phyloP scores from a whole-genome alignment of 1,140 invertebrate species.

The Piezodorus guildinii region DNA sequence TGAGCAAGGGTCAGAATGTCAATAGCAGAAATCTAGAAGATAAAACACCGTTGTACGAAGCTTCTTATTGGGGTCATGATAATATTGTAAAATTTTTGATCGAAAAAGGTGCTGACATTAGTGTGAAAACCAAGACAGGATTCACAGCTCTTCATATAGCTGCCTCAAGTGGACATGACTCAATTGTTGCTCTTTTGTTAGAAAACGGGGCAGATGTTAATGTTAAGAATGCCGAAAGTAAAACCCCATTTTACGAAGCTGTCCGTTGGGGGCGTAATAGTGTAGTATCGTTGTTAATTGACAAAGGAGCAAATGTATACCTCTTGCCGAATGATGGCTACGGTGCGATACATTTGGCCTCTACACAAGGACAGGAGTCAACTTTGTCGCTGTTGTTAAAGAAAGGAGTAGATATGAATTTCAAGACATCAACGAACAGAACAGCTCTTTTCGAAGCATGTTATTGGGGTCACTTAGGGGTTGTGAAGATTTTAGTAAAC shows the following conservation, averaged over 20 bases:
- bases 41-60: too few relatives aligned
- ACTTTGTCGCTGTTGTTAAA: slow-evolving; percentile 55
- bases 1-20: slow-evolving; percentile 4
- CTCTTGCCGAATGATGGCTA: slow-evolving; percentile 51
- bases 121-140: slow-evolving; percentile 5
- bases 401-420: slow-evolving; percentile 56
- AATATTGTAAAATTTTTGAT: too few relatives aligned
- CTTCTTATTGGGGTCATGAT: too few relatives aligned
- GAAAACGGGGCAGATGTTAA: slow-evolving; percentile 51
- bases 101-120: too few relatives aligned
- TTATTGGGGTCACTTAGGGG: neutral
- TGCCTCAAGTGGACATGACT: slow-evolving; percentile 33
- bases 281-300: slow-evolving; percentile 56
- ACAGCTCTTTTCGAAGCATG: slow-evolving; percentile 36
- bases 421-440: slow-evolving; percentile 48
- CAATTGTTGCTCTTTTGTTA: slow-evolving; percentile 34
- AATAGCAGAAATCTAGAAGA: slow-evolving; percentile 18
- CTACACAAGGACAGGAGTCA: slow-evolving; percentile 55
- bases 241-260: slow-evolving; percentile 30
- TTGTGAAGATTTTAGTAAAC: slow-evolving; percentile 10
- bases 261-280: neutral
- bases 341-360: slow-evolving; percentile 70
- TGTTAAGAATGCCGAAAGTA: slow-evolving; percentile 58
- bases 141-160: slow-evolving; percentile 28
- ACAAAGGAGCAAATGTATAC: neutral